phyloP scores from a whole-genome alignment of 2,113 vertebrate species.

The Bos indicus region DNA sequence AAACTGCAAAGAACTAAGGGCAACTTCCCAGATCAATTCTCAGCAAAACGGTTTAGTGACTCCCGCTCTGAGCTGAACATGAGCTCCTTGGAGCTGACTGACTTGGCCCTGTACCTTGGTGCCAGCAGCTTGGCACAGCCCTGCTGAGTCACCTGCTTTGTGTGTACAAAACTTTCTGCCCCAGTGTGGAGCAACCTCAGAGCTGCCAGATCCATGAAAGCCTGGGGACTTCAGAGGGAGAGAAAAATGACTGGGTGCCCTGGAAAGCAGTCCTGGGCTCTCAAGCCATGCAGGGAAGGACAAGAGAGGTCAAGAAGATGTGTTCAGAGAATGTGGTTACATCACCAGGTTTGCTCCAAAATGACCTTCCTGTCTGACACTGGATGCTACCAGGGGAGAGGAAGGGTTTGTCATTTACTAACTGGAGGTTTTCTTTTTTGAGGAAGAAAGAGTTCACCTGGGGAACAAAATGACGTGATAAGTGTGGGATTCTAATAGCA shows the following conservation, averaged over 20 bases:
- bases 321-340: background rate
- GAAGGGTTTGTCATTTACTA: background rate
- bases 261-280: background rate
- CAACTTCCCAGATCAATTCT: background rate
- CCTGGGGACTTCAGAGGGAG: too few species aligned
- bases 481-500: background rate
- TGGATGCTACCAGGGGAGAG: rapidly evolving
- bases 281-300: rapidly evolving
- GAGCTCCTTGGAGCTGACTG: background rate
- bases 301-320: rapidly evolving
- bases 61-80: background rate
- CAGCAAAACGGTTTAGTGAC: rapidly evolving
- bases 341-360: background rate
- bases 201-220: background rate
- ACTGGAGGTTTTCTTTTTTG: background rate
- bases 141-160: too few species aligned
- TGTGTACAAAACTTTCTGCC: too few species aligned
- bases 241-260: too few species aligned
- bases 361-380: background rate
- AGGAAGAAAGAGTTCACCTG: too few species aligned
- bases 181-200: background rate
- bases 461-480: background rate
- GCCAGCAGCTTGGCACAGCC: background rate
- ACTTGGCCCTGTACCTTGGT: background rate
- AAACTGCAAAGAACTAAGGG: background rate